Evolutionary conservation across 2,888 invertebrate genomes (phyloP).

Genomic region (Philereme transversata): DNA sequence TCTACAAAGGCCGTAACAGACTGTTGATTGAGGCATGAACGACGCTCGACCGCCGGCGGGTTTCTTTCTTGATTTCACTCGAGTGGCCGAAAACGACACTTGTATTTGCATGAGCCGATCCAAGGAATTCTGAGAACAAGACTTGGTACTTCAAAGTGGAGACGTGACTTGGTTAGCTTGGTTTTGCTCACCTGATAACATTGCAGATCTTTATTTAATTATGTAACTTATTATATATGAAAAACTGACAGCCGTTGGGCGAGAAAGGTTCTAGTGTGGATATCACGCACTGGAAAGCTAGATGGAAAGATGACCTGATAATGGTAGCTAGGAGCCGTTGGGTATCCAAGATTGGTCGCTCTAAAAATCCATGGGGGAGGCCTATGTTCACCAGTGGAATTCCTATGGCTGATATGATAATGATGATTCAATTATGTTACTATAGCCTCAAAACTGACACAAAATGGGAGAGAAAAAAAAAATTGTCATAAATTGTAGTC

Average conservation of each 20-base stretch:
- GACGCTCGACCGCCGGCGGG: constrained; percentile 74
- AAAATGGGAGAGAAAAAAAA: too few relatives aligned
- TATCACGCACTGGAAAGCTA: too few relatives aligned
- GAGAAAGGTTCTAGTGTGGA: neutral
- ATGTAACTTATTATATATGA: neutral
- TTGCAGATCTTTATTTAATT: neutral
- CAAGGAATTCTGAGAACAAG: constrained; percentile 57
- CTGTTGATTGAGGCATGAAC: constrained; percentile 82
- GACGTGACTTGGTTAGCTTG: constrained; percentile 25
- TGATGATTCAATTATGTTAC: too few relatives aligned
- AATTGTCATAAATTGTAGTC: too few relatives aligned
- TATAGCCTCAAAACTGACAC: too few relatives aligned
- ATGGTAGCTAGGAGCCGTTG: too few relatives aligned
- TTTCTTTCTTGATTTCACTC: constrained; percentile 82
- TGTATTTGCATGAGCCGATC: constrained; percentile 79
- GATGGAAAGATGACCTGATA: too few relatives aligned
- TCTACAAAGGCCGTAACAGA: constrained; percentile 75
- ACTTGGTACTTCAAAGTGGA: constrained; percentile 29
- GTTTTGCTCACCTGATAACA: constrained; percentile 13
- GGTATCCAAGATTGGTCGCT: too few relatives aligned
- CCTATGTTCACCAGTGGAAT: too few relatives aligned
- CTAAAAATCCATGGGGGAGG: too few relatives aligned
- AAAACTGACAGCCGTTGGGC: neutral
- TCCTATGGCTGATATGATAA: too few relatives aligned
- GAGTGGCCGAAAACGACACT: constrained; percentile 80